Evolutionary conservation across 2,113 vertebrate species (phyloP), one percentile per base, ranked within the genome.

Genomic region (Neopipo cinnamomea): DNA sequence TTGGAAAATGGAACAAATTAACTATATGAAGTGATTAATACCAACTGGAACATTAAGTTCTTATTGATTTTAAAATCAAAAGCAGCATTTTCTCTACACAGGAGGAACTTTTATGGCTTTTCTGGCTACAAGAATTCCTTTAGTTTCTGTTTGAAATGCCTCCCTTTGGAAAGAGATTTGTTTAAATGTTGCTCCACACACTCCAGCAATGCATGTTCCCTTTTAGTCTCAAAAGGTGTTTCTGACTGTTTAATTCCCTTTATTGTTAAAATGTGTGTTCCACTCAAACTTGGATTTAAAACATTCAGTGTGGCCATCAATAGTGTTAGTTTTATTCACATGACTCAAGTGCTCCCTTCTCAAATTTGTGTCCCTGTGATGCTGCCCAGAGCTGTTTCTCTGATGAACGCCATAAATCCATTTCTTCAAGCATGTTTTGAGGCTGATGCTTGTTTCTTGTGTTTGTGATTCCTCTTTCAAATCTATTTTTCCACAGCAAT

Each of bases 251-350:
- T 68, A n/a, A 41, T 58, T 62, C 21, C 21, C 28, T 68, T 62
- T 27, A 20, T 11, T 39, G 21, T 58, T 50, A 68, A 74, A 65
- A 63, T 41, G 13, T 28, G 24, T 0, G 0, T 44, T 85, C 58
- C 47, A 47, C 44, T 85, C 41, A 42, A 2, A 11, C 55, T 31
- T 77, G 68, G 27, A 47, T 74, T 76, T 61, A 25, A 61, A 23
- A 14, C 8, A 15, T 44, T 62, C 31, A 7, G 18, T 24, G 61
- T 27, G 53, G 18, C n/a, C 30, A 24, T 62, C 53, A 53, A 14
- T 1, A 63, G 18, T 4, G 9, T 39, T 42, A 59, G 17, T 55
- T 75, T 68, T 37, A 49, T 49, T 21, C 0, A 0, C 9, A 16
- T 33, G 31, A 21, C 16, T 58, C 46, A 83, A 78, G 62, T 7